Percentiles rank a stretch among this genome's conserved stretches.
phyloP scores from a whole-genome alignment of 2,113 vertebrate genomes.

The Nycticorax nycticorax region DNA sequence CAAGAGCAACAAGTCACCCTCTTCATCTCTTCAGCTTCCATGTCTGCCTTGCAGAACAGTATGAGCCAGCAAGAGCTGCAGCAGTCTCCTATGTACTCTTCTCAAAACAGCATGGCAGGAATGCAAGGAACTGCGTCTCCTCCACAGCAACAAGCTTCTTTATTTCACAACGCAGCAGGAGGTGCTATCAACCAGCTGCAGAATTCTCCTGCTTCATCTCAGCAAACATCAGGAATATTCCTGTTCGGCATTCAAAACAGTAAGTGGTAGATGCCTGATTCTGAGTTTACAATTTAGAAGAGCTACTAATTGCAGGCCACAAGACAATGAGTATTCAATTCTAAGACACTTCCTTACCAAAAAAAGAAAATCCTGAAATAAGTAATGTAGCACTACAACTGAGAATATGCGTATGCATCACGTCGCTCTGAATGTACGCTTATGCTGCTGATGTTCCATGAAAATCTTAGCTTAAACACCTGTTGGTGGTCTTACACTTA shows the following conservation, averaged over 20 bases:
- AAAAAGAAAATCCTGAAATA: background rate
- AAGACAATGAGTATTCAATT: background rate
- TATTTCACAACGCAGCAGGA: slow-evolving; percentile 87
- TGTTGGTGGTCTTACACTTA: background rate
- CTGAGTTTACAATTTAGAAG: background rate
- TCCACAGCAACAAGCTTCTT: slow-evolving; percentile 84
- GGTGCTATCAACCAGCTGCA: slow-evolving; percentile 86
- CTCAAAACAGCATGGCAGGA: slow-evolving; percentile 84
- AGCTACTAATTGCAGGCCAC: background rate
- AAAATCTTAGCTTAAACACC: background rate
- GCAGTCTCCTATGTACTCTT: slow-evolving; percentile 86
- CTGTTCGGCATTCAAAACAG: slow-evolving; percentile 96
- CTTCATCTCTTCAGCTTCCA: slow-evolving; percentile 90
- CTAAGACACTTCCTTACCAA: background rate
- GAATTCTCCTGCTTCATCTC: slow-evolving; percentile 81
- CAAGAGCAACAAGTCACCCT: slow-evolving; percentile 89
- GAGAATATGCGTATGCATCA: fast-evolving
- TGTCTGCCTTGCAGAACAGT: slow-evolving; percentile 86
- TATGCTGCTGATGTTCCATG: background rate
- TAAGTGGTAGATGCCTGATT: slow-evolving; percentile 67
- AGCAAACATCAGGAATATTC: slow-evolving; percentile 89
- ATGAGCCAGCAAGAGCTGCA: slow-evolving; percentile 87
- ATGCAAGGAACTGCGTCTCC: slow-evolving; percentile 86
- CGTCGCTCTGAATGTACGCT: background rate
- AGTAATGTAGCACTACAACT: background rate